Percentiles rank a stretch among this genome's conserved stretches.
Conservation (phyloP, 2,888 invertebrate species). For the Aethes cnicana region DNA sequence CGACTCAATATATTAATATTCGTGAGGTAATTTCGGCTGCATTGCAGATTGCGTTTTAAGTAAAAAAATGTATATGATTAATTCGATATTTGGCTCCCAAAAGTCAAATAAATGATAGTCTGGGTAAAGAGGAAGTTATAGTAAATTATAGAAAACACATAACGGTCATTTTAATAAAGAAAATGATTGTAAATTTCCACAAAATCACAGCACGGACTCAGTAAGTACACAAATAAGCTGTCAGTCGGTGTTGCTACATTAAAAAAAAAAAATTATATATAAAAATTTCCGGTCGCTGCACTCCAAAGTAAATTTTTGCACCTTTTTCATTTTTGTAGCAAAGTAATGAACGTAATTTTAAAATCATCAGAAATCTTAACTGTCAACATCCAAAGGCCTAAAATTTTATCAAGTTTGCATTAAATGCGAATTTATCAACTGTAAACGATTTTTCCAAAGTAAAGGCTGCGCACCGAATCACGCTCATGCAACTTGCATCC, state of each 20-base stretch:
- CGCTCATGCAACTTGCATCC: too few relatives aligned
- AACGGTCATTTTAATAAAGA: conserved; percentile 9
- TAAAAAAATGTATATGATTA: conserved; percentile 19
- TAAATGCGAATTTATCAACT: too few relatives aligned
- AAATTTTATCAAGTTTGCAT: too few relatives aligned
- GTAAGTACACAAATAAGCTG: conserved; percentile 17
- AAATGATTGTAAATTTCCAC: conserved; percentile 21
- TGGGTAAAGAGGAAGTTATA: conserved; percentile 13
- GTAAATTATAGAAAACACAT: conserved; percentile 19
- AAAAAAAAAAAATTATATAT: too few relatives aligned
- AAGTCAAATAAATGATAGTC: conserved; percentile 22
- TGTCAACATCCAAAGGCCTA: too few relatives aligned
- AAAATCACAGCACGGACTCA: conserved; percentile 28
- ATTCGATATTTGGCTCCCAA: conserved; percentile 20
- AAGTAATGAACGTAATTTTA: too few relatives aligned
- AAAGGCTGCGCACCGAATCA: too few relatives aligned
- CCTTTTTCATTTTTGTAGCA: too few relatives aligned
- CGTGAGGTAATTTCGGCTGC: conserved; percentile 23
- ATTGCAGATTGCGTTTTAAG: conserved; percentile 17
- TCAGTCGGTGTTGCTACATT: conserved; percentile 12
- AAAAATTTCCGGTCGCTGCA: too few relatives aligned
- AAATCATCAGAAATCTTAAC: too few relatives aligned
- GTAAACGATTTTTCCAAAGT: too few relatives aligned
- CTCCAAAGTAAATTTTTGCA: too few relatives aligned
- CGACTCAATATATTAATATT: conserved; percentile 10